Evolutionary conservation across 2,888 invertebrate genomes (phyloP), one percentile per base, ranked within the genome.

Genomic region (Hydropsyche betteni): DNA sequence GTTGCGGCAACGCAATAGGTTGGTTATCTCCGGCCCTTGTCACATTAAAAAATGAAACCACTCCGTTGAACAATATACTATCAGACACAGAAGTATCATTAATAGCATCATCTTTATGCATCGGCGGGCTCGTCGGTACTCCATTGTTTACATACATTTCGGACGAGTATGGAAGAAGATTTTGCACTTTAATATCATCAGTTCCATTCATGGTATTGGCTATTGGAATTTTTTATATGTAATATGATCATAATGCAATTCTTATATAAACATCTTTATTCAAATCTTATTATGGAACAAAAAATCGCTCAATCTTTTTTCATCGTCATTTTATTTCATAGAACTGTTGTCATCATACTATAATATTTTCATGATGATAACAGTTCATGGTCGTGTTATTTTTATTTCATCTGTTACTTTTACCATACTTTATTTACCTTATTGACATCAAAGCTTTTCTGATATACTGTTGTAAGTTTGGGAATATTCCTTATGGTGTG

Each of bases 141-240:
- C 69, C 69, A 69, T 14, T 34, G 5, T 69, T 50, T 50, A 8
- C 50, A 51, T 44, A 7, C 33, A 61, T 55, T 5, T 8, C 38
- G 7, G 38, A 72, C 55, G 38, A 52, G 36, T 72, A 16, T 33
- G 72, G 72, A 55, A 72, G 72, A 55, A 55, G 52, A 72, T 12
- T 55, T 14, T 7, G 33, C 4, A 36, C 55, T 14, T 34, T 58
- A 7, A n/a, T 38, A 33, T 72, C 14, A 8, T 34, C 58, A 10
- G 55, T 72, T n/a, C 61, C 44, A n/a, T 55, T 58, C 44, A 61
- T 72, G 55, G 61, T 72, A 70, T 36, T 24, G 24, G 24, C 24
- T 24, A 24, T 24, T 24, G 24, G 2, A 24, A 24, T 24, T 24
- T 24, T 24, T 24, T 24, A 64, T 7, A 16, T 64, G 12, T n/a